Evolutionary conservation across 1,140 invertebrate genomes (phyloP), one percentile per base, ranked within the genome.

Genomic region (Piezodorus guildinii): DNA sequence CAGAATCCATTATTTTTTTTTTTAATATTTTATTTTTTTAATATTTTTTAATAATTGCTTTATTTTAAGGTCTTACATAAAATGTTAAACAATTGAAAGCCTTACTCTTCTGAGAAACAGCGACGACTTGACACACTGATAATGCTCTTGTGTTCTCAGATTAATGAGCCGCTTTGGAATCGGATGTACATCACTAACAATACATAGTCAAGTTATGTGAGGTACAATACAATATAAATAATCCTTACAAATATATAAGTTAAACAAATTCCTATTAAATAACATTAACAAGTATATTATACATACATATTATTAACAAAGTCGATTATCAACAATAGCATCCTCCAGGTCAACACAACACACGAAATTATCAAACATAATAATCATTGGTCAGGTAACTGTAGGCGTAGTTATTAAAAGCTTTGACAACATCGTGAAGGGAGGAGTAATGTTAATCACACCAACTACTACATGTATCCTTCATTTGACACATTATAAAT

Each of bases 371-470:
- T 25, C 16, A 45, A 23, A 44, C 14, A 44, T 43, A 61, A 30
- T 44, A 44, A 45, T 61, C 44, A 45, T 23, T 45, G 60, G 60
- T 61, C 60, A 61, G 60, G 60, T 61, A 61, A 61, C 60, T 61
- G 60, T 61, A 61, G 34, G 52, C 52, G 5, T 25, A 23, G 52
- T 23, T 56, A 23, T 56, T 23, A 25, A 23, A 56, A 56, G 52
- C 52, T 23, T 56, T 56, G 23, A 25, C 52, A 56, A 25, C 12
- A 56, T 23, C 52, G 17, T 56, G 52, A 56, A 56, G 21, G 23
- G 52, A 23, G 52, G 52, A 15, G n/a, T 49, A 3, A n/a, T 49
- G 46, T 56, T 56, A 25, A 16, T 23, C 52, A 56, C 52, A 56
- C 19, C 19, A 56, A 56, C 23, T 16, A 23, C 23, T 25, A 56